A percentile compares a stretch with the other conserved stretches of the same genome.
Conservation (phyloP, 1,140 invertebrate species). For the Drosophila fuyamai region DNA sequence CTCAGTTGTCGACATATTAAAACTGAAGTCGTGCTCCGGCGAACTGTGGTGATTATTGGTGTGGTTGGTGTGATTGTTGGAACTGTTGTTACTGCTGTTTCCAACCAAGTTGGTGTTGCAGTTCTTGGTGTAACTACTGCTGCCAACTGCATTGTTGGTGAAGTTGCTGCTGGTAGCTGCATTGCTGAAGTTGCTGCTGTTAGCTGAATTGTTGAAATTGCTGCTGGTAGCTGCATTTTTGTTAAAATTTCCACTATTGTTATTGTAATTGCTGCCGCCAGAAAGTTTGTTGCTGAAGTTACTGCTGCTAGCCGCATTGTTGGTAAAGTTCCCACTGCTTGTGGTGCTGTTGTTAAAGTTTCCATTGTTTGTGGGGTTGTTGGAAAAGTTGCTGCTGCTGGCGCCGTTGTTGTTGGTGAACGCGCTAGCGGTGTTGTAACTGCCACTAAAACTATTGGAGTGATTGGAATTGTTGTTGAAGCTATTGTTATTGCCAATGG, state of each 20-base stretch:
- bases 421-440: conserved; percentile 7
- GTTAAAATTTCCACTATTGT: neutral
- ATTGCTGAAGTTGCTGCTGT: conserved; percentile 14
- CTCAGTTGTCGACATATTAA: conserved; percentile 28
- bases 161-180: conserved; percentile 24
- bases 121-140: conserved; percentile 18
- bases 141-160: conserved; percentile 14
- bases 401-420: conserved; percentile 13
- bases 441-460: conserved; percentile 23
- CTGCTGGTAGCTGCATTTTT: neutral
- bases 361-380: no score
- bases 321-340: conserved; percentile 19
- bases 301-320: neutral
- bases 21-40: conserved; percentile 20
- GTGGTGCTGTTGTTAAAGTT: no score
- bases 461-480: conserved; percentile 30
- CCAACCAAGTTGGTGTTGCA: conserved; percentile 16
- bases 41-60: conserved; percentile 11
- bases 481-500: conserved; percentile 18
- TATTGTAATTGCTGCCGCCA: neutral
- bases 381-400: conserved; percentile 21
- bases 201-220: neutral
- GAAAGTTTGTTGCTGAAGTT: neutral
- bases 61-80: conserved; percentile 10
- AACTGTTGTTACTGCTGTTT: conserved; percentile 21